Evolutionary conservation across 1,140 invertebrate species (phyloP), one percentile per base, ranked within the genome.

Genomic region (Ceratitis capitata): DNA sequence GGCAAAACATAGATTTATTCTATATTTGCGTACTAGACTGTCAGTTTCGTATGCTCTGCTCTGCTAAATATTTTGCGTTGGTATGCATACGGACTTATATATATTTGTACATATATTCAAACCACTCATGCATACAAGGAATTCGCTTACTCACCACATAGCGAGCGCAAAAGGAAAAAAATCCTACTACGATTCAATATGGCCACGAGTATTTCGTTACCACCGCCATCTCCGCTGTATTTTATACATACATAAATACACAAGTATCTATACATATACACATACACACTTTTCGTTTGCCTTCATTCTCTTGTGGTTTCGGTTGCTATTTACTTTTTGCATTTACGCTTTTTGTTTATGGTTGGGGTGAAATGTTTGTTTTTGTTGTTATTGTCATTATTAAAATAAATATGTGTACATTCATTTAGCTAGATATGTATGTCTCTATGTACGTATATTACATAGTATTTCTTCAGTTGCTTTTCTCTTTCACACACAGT

Each of bases 121-220:
- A 69, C 39, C 61, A 69, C 61, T 69, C 61, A 64, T 19, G 61
- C 61, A 64, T 64, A 5, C 32, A 69, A 35, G 61, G 61, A 35
- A 69, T 69, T 69, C 32, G 61, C 61, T 69, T 69, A 39, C 61
- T 69, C 61, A 69, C 61, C 61, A 69, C 61, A 69, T 19, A 53
- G 14, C 14, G 5, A 53, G 16, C 51, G 7, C 51, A 53, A 53
- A 53, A 53, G 5, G 7, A n/a, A n/a, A n/a, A n/a, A n/a, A n/a
- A n/a, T n/a, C n/a, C n/a, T n/a, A n/a, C n/a, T n/a, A n/a, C n/a
- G n/a, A n/a, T n/a, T n/a, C n/a, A n/a, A n/a, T n/a, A n/a, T n/a
- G n/a, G n/a, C n/a, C n/a, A n/a, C n/a, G n/a, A n/a, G n/a, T n/a
- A n/a, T n/a, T n/a, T n/a, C n/a, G n/a, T n/a, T n/a, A n/a, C n/a